Evolutionary conservation across 2,113 vertebrate genomes (phyloP), one percentile per base, ranked within the genome.

Genomic region (Pagrus major): DNA sequence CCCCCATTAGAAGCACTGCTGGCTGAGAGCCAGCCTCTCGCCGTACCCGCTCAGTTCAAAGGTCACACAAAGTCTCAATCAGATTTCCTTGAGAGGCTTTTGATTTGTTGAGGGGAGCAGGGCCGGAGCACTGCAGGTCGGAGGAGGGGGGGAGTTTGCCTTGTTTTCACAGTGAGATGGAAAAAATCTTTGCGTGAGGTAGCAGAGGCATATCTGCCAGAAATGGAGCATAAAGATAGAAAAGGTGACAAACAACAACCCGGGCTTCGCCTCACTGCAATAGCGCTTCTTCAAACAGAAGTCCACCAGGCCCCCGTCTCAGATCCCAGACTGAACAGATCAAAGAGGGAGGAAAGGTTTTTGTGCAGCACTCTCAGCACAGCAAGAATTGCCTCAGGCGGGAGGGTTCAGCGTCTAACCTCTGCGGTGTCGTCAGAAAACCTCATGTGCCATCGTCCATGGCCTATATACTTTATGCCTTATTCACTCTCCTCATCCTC

Each of bases 61-160:
- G 93, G 91, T 93, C 91, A 86, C 5, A 0, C 76, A 77, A 88
- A 88, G 83, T 86, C 86, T 77, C 81, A 89, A 89, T 86, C 84
- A 88, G 72, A 87, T 91, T 78, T 86, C 78, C 78, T 73, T 52
- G 85, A 88, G 78, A 86, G 78, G 49, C 81, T 37, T 88, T 89
- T 86, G 72, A 90, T 93, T 89, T 79, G 79, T 85, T 54, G 83
- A 76, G 75, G 75, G 59, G 54, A 44, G 44, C 39, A 16, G 60
- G 67, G 55, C 44, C 0, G 68, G 51, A 68, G 44, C 67, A 20
- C 37, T 0, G 66, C 6, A 6, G 56, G 75, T 58, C 35, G 23
- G 46, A 9, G 29, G 31, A 5, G 46, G 11, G 11, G 21, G 49
- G 61, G 18, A 7, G 54, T 33, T 35, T 61, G 64, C 60, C 80